phyloP scores from a whole-genome alignment of 2,888 invertebrate genomes.

The Eupeodes luniger region DNA sequence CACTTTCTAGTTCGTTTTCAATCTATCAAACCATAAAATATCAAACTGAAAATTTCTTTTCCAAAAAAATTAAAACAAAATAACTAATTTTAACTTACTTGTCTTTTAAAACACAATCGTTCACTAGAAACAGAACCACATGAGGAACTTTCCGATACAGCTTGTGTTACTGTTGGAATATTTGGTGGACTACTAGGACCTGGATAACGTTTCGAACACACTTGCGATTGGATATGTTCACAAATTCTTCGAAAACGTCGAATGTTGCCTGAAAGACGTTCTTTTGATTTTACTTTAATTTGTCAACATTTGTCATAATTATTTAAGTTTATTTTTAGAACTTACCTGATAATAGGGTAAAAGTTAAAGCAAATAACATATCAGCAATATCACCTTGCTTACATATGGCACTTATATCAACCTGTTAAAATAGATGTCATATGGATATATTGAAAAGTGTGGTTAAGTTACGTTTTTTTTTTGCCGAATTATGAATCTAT shows the following conservation, averaged over 20 bases:
- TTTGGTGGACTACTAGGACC: slow-evolving; percentile 84
- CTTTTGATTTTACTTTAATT: slow-evolving; percentile 53
- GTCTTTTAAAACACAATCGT: slow-evolving; percentile 83
- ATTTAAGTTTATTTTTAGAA: slow-evolving; percentile 20
- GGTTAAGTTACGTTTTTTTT: too few relatives aligned
- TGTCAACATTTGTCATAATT: neutral
- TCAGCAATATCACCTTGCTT: slow-evolving; percentile 88
- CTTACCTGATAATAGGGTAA: slow-evolving; percentile 95
- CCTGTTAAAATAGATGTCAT: slow-evolving; percentile 87
- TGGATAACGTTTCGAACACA: slow-evolving; percentile 86
- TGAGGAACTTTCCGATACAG: slow-evolving; percentile 84
- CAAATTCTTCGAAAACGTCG: slow-evolving; percentile 97
- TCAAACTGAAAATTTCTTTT: slow-evolving; percentile 43
- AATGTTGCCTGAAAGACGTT: slow-evolving; percentile 90
- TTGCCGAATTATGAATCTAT: too few relatives aligned
- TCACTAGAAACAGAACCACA: slow-evolving; percentile 84
- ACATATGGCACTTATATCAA: slow-evolving; percentile 93
- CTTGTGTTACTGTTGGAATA: slow-evolving; percentile 83
- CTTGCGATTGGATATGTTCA: slow-evolving; percentile 97
- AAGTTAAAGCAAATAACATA: slow-evolving; percentile 95
- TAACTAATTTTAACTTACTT: slow-evolving; percentile 77
- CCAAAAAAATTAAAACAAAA: neutral
- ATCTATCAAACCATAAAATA: slow-evolving; percentile 79
- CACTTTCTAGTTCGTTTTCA: slow-evolving; percentile 84
- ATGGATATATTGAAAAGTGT: too few relatives aligned